These are phyloP conservation scores for Oncorhynchus kisutch DNA, from an alignment of 2,113 vertebrate genomes.

Conservation along the genomic window DNA sequence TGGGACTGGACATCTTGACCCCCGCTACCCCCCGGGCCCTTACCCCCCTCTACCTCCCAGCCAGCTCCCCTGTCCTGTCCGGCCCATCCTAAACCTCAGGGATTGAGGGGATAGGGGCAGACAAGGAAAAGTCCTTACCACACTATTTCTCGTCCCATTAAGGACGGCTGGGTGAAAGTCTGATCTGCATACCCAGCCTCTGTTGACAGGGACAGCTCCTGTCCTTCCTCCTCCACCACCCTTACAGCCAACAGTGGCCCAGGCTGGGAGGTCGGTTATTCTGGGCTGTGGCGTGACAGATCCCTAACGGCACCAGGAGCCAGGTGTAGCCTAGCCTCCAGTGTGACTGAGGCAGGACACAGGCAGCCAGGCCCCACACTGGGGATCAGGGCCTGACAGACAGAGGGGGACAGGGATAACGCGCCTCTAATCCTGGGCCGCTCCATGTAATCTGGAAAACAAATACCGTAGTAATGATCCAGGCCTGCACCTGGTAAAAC, in stretches of 20 bases:
- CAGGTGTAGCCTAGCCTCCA: not conserved
- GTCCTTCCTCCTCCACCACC: not conserved
- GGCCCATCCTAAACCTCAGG: slow-evolving; percentile 37
- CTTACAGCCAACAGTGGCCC: not conserved
- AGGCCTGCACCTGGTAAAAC: slow-evolving; percentile 75
- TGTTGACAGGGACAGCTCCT: slow-evolving; percentile 30
- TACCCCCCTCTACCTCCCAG: not conserved
- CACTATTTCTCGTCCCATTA: slow-evolving; percentile 41
- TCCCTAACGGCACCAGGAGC: no score
- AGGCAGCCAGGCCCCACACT: slow-evolving; percentile 16
- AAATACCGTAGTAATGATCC: slow-evolving; percentile 77
- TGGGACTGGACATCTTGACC: slow-evolving; percentile 34
- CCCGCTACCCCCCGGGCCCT: slow-evolving; percentile 10
- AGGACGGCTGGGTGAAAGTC: slow-evolving; percentile 27
- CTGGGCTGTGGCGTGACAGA: no score
- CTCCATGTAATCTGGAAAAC: slow-evolving; percentile 75
- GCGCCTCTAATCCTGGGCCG: slow-evolving; percentile 64
- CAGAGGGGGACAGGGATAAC: slow-evolving; percentile 56
- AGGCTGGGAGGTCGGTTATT: slow-evolving; percentile 4
- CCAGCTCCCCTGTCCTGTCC: slow-evolving; percentile 15
- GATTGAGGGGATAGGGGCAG: slow-evolving; percentile 14
- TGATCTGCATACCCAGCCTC: slow-evolving; percentile 40
- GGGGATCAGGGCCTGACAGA: slow-evolving; percentile 46
- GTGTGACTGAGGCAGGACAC: slow-evolving; percentile 18
- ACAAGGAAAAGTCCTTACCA: slow-evolving; percentile 42